phyloP scores from a whole-genome alignment of 2,888 invertebrate species.

The Galeruca laticollis region DNA sequence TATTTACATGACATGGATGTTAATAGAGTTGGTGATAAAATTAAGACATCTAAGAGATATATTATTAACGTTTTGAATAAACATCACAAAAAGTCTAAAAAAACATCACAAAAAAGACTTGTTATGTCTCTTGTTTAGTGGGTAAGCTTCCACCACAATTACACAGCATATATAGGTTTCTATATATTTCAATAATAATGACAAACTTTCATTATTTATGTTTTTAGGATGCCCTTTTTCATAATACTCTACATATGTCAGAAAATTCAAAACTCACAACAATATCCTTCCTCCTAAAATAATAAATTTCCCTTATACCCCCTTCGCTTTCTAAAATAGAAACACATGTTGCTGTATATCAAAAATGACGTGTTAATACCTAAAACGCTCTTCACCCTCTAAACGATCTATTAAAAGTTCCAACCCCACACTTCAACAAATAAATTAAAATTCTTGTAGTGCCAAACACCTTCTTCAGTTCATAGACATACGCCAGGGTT shows the following conservation, averaged over 20 bases:
- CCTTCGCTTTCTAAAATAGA: slow-evolving; percentile 36
- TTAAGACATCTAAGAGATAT: too few species aligned
- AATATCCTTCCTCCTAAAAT: slow-evolving; percentile 9
- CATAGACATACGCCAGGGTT: slow-evolving; percentile 34
- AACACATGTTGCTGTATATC: slow-evolving; percentile 45
- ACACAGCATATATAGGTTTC: too few species aligned
- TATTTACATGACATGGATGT: too few species aligned
- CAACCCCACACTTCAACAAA: slow-evolving; percentile 32
- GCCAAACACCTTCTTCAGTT: slow-evolving; percentile 36
- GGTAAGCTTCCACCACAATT: too few species aligned
- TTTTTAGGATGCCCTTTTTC: neutral
- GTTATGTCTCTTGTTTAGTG: too few species aligned
- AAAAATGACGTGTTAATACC: slow-evolving; percentile 48
- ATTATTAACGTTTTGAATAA: too few species aligned
- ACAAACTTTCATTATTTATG: neutral
- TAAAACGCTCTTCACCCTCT: slow-evolving; percentile 39
- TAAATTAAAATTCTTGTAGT: slow-evolving; percentile 37
- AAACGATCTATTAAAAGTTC: slow-evolving; percentile 36
- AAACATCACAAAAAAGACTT: too few species aligned
- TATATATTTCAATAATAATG: too few species aligned
- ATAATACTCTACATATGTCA: neutral
- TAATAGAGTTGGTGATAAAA: too few species aligned
- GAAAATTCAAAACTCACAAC: neutral
- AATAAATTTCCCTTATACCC: slow-evolving; percentile 33
- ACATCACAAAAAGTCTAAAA: too few species aligned